A percentile compares a stretch with the other conserved stretches of the same genome.
These are phyloP conservation scores for Trichopoda pennipes DNA, from an alignment of 2,888 invertebrate genomes.

Conservation along the genomic window DNA sequence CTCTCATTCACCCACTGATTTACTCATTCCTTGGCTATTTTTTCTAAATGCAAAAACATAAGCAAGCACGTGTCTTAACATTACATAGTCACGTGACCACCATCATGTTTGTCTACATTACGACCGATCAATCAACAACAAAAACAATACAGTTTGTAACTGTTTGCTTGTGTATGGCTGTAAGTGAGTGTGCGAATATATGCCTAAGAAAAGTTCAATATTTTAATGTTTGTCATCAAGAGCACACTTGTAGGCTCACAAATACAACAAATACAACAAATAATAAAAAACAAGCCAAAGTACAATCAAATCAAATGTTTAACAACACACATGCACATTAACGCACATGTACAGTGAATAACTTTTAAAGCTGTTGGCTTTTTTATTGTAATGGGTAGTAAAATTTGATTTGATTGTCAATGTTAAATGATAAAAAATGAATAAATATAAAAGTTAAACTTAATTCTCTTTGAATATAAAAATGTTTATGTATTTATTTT, in stretches of 20 bases:
- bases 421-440: conserved; percentile 64
- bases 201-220: conserved; percentile 28
- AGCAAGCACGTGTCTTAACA: conserved; percentile 78
- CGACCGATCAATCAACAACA: conserved; percentile 78
- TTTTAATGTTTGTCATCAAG: conserved; percentile 63
- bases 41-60: conserved; percentile 50
- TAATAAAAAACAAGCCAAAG: conserved; percentile 29
- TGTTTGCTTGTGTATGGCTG: conserved; percentile 9
- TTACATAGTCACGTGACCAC: conserved; percentile 79
- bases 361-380: conserved; percentile 59
- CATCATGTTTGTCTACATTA: conserved; percentile 81
- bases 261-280: conserved; percentile 33
- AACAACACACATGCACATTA: conserved; percentile 40
- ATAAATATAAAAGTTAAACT: conserved; percentile 52
- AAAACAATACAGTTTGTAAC: conserved; percentile 64
- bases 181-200: background rate
- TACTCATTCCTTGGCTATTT: conserved; percentile 40
- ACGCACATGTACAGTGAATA: conserved; percentile 10
- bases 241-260: conserved; percentile 64
- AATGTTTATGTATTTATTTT: background rate
- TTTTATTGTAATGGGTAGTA: conserved; percentile 67
- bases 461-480: conserved; percentile 34
- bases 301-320: conserved; percentile 54
- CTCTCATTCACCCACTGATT: conserved; percentile 36
- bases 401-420: conserved; percentile 68